Percentiles rank a stretch among this genome's conserved stretches.
Conservation (phyloP, 2,797 vertebrate species). For the Neosilurus hyrtlii region DNA sequence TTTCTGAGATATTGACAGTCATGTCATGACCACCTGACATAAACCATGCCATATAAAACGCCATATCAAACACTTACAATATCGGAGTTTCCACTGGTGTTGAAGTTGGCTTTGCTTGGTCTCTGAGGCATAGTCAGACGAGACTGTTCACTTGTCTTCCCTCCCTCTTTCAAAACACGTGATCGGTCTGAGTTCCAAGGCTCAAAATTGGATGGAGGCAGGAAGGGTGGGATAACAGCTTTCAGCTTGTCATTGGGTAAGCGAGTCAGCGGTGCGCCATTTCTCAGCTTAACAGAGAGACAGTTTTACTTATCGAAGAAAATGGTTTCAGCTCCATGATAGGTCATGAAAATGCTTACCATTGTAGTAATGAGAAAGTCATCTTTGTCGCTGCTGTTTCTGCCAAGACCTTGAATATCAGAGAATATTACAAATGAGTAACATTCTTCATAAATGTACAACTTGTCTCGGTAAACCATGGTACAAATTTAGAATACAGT, state of each 20-base stretch:
- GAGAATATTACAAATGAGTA: not conserved
- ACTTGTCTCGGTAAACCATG: too few relatives aligned
- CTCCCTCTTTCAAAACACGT: slow-evolving; percentile 75
- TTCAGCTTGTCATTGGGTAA: slow-evolving; percentile 94
- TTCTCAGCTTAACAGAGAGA: slow-evolving; percentile 76
- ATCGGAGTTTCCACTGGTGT: slow-evolving; percentile 83
- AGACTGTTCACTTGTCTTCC: slow-evolving; percentile 76
- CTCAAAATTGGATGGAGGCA: slow-evolving; percentile 94
- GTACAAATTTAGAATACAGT: too few relatives aligned
- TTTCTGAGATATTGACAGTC: not conserved
- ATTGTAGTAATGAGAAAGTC: slow-evolving; percentile 88
- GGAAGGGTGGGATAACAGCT: slow-evolving; percentile 94
- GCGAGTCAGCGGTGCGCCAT: slow-evolving; percentile 87
- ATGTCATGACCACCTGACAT: not conserved
- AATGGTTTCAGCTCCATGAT: not conserved
- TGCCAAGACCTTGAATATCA: slow-evolving; percentile 74
- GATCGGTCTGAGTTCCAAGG: slow-evolving; percentile 91
- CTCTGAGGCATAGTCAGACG: slow-evolving; percentile 83
- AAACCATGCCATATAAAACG: not conserved
- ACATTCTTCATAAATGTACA: not conserved
- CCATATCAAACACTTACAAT: slow-evolving; percentile 74
- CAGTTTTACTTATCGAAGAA: not conserved
- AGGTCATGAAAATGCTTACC: slow-evolving; percentile 70
- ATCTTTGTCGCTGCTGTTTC: slow-evolving; percentile 77
- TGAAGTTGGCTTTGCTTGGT: slow-evolving; percentile 73